Base-by-base conservation (phyloP, 2,888 invertebrate species). In the Allacma fusca region DNA sequence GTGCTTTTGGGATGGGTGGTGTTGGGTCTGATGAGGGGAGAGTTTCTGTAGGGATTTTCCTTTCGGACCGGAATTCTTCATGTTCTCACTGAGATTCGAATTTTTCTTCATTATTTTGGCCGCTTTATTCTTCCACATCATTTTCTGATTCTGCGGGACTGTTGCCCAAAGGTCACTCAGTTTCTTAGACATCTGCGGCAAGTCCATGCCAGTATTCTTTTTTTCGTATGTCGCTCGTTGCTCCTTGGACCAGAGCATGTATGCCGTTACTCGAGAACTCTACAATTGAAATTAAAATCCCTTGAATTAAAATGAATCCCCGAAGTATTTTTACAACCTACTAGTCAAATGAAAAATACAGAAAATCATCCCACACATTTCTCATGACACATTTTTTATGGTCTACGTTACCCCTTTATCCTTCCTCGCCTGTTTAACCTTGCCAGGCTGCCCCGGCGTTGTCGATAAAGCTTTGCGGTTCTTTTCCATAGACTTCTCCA, bases 221-320 rank as follows among this genome's bases (percentile, higher is more conserved):
- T 93, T 91, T 76, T 91, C 91, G 0, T 94, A 93, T 85, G 91
- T 91, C 81, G 91, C 90, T 72, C 91, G 89, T 40, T 93, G 88
- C 77, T 94, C 94, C 83, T 93, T 92, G 0, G 95, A 93, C 95
- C 95, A 96, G 85, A 96, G 88, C 91, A 94, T 95, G 87, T 96
- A 96, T 0, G 96, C 96, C 0, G 96, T 95, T 81, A 92, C 92
- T 72, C 94, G 89, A 0, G 92, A 90, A 87, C 92, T 93, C 89
- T 89, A 85, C 1, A 77, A 79, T 59, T 28, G 12, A 57, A 16
- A 19, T 19, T 67, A 34, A 65, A 43, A 59, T 34, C 24, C n/a
- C n/a, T n/a, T n/a, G n/a, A n/a, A n/a, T n/a, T n/a, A n/a, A n/a
- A n/a, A n/a, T n/a, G n/a, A n/a, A n/a, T n/a, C n/a, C n/a, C n/a